phyloP scores from a whole-genome alignment of 2,888 invertebrate genomes.

The Cryptophagus acutangulus region DNA sequence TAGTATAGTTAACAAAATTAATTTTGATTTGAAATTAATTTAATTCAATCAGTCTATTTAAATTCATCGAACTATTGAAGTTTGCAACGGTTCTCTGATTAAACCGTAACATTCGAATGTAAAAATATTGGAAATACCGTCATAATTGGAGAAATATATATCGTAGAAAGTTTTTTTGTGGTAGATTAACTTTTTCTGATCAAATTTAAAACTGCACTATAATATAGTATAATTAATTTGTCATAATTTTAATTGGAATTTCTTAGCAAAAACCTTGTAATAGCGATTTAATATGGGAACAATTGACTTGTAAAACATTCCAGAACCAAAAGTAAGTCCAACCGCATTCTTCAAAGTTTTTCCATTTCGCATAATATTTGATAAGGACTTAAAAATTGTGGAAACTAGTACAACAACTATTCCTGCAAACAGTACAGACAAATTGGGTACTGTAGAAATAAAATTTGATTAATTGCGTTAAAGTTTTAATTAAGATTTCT shows the following conservation, averaged over 20 bases:
- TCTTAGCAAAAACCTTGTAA: neutral
- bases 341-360: conserved; percentile 91
- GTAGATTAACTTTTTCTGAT: neutral
- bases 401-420: conserved; percentile 88
- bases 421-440: conserved; percentile 76
- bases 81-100: too few relatives aligned
- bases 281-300: neutral
- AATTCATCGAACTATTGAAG: too few relatives aligned
- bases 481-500: too few relatives aligned
- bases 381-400: conserved; percentile 78
- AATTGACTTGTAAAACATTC: neutral
- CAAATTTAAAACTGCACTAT: too few relatives aligned
- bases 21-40: too few relatives aligned
- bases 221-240: conserved; percentile 2
- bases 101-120: too few relatives aligned
- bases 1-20: too few relatives aligned
- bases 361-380: conserved; percentile 95
- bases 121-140: conserved; percentile 68
- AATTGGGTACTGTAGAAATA: conserved; percentile 68
- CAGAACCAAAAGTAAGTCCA: conserved; percentile 85
- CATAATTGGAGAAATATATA: conserved; percentile 43
- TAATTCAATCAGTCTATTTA: too few relatives aligned
- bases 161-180: neutral
- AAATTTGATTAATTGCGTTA: too few relatives aligned
- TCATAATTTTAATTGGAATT: neutral